These are phyloP conservation scores for Hydriomena furcata DNA, from an alignment of 2,888 invertebrate species.

Conservation along the genomic window DNA sequence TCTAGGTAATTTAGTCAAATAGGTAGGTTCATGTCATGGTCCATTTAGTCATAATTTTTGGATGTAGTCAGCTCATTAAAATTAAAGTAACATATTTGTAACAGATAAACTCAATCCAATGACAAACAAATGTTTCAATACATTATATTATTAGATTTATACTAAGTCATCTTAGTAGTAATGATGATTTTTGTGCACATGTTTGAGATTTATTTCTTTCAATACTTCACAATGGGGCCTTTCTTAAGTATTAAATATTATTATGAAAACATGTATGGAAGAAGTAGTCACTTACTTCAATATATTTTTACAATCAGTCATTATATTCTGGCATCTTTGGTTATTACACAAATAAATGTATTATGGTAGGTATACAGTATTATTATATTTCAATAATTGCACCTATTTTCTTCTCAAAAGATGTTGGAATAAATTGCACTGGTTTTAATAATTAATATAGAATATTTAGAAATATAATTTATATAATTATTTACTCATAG, in stretches of 20 bases:
- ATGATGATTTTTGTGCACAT: slow-evolving; percentile 70
- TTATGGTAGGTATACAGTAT: slow-evolving; percentile 23
- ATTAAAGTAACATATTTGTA: slow-evolving; percentile 9
- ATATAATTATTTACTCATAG: slow-evolving; percentile 71
- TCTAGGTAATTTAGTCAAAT: slow-evolving; percentile 52
- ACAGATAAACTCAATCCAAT: slow-evolving; percentile 15
- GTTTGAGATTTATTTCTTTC: slow-evolving; percentile 56
- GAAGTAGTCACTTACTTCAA: slow-evolving; percentile 49
- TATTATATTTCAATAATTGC: slow-evolving; percentile 42
- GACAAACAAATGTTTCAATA: slow-evolving; percentile 24
- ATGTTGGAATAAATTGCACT: slow-evolving; percentile 70
- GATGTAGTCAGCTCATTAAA: slow-evolving; percentile 20
- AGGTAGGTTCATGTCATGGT: slow-evolving; percentile 68
- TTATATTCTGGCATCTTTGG: slow-evolving; percentile 71
- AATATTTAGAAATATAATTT: slow-evolving; percentile 51
- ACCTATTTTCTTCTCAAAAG: slow-evolving; percentile 40
- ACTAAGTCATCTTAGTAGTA: slow-evolving; percentile 43
- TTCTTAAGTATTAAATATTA: slow-evolving; percentile 43
- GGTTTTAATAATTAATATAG: slow-evolving; percentile 53
- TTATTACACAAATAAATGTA: slow-evolving; percentile 46
- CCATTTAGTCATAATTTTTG: slow-evolving; percentile 56
- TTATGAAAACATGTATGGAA: slow-evolving; percentile 56
- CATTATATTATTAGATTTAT: slow-evolving; percentile 26
- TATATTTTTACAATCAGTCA: slow-evolving; percentile 56
- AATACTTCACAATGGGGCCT: slow-evolving; percentile 52